These are phyloP conservation scores for Chaenocephalus aceratus DNA, from an alignment of 2,113 vertebrate species.

Conservation along the genomic window DNA sequence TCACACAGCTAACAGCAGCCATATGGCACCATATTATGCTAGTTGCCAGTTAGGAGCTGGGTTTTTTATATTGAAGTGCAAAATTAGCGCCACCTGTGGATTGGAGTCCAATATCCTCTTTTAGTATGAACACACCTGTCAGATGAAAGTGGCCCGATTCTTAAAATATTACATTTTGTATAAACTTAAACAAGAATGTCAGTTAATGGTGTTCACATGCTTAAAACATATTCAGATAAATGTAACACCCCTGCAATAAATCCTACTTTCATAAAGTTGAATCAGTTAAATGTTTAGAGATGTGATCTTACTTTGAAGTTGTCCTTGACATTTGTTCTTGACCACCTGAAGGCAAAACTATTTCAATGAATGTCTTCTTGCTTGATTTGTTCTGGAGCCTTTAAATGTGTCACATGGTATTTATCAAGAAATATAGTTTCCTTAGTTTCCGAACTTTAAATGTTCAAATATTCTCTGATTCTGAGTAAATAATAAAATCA, in stretches of 20 bases:
- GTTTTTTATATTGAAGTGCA: slow-evolving; percentile 27
- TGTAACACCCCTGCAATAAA: not conserved
- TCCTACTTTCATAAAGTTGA: not conserved
- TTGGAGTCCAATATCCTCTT: slow-evolving; percentile 5
- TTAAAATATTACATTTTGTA: not conserved
- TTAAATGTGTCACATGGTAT: not conserved
- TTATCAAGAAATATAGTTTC: not conserved
- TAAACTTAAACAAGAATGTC: not conserved
- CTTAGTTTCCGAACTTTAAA: not conserved
- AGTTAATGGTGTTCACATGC: not conserved
- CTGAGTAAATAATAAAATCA: not conserved
- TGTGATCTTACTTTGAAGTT: not conserved
- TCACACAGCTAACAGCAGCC: slow-evolving; percentile 17
- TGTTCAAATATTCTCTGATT: not conserved
- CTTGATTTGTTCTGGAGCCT: not conserved
- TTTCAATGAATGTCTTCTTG: not conserved
- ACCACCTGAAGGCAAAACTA: not conserved
- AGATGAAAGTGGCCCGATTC: slow-evolving; percentile 2
- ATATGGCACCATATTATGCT: slow-evolving; percentile 32
- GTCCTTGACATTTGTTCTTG: not conserved
- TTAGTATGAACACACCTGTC: not conserved
- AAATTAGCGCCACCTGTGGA: slow-evolving; percentile 29
- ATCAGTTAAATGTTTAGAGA: not conserved
- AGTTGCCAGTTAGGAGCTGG: slow-evolving; percentile 15
- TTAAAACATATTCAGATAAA: not conserved